These are phyloP conservation scores for Cerastoderma edule DNA, from an alignment of 2,888 invertebrate genomes.

Conservation along the genomic window DNA sequence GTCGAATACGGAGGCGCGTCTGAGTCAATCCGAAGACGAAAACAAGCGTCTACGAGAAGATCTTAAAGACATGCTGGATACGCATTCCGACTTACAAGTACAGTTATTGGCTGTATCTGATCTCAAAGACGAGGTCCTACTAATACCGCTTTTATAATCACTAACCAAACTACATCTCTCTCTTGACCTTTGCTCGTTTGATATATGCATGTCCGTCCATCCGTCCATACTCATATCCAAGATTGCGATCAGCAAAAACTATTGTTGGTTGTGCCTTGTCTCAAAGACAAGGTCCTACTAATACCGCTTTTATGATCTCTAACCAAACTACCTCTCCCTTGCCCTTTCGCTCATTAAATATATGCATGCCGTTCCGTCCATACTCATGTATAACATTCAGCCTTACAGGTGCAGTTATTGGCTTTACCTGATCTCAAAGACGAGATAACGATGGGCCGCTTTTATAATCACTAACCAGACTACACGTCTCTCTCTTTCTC, in stretches of 20 bases:
- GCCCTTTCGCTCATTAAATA: too few relatives aligned
- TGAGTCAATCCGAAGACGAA: constrained; percentile 56
- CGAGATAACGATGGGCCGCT: constrained; percentile 1
- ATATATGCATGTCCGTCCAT: too few relatives aligned
- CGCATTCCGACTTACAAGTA: constrained; percentile 56
- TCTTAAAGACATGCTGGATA: constrained; percentile 55
- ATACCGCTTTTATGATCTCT: background rate
- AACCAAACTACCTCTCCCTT: too few relatives aligned
- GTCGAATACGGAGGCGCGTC: constrained; percentile 47
- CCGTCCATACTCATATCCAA: too few relatives aligned
- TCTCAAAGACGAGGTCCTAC: constrained; percentile 17
- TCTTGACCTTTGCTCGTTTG: too few relatives aligned
- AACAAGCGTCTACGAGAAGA: constrained; percentile 55
- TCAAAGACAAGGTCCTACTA: constrained; percentile 12
- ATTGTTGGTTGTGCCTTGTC: constrained; percentile 16
- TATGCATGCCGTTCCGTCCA: too few relatives aligned
- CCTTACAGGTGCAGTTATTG: constrained; percentile 43
- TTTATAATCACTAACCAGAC: background rate
- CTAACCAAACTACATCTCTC: too few relatives aligned
- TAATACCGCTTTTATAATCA: background rate
- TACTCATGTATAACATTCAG: too few relatives aligned
- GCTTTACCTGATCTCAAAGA: constrained; percentile 17
- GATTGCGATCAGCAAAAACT: constrained; percentile 50
- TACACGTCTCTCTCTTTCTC: too few relatives aligned
- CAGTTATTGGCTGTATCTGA: constrained; percentile 22